Percentiles rank a stretch among this genome's conserved stretches.
Evolutionary conservation across 2,113 vertebrate genomes (phyloP).

Genomic region (Nothoprocta pentlandii): DNA sequence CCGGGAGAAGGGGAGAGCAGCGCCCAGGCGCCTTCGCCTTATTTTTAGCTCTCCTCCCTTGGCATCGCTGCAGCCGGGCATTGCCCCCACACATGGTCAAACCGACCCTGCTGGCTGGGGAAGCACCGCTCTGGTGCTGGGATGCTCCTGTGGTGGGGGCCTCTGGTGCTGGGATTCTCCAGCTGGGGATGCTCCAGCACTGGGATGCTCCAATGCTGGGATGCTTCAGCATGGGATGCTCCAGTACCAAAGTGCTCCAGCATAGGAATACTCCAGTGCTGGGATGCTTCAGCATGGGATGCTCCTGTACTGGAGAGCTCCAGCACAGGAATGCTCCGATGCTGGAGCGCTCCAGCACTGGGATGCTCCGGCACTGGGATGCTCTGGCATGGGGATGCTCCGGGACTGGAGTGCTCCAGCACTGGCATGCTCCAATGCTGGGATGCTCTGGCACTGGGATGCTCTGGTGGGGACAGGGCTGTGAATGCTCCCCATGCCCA

Average conservation of each 20-base stretch:
- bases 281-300: not conserved
- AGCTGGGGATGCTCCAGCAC: too few relatives aligned
- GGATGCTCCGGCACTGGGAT: too few relatives aligned
- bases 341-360: too few relatives aligned
- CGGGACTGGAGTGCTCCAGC: too few relatives aligned
- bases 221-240: not conserved
- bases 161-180: not conserved
- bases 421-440: too few relatives aligned
- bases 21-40: not conserved
- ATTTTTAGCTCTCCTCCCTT: conserved; percentile 56
- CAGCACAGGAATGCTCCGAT: too few relatives aligned
- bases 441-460: not conserved
- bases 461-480: accelerated
- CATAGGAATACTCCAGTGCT: not conserved
- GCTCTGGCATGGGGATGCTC: too few relatives aligned
- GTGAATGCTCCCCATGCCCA: not conserved
- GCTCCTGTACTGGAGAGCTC: too few relatives aligned
- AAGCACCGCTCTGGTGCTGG: not conserved
- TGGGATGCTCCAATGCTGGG: not conserved
- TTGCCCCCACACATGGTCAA: accelerated
- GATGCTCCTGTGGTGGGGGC: too few relatives aligned
- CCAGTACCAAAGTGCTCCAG: too few relatives aligned
- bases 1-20: not conserved
- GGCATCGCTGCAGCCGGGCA: accelerated
- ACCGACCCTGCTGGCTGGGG: not conserved